These are phyloP conservation scores for Bilobella aurantiaca DNA, from an alignment of 1,140 invertebrate genomes.

Conservation along the genomic window DNA sequence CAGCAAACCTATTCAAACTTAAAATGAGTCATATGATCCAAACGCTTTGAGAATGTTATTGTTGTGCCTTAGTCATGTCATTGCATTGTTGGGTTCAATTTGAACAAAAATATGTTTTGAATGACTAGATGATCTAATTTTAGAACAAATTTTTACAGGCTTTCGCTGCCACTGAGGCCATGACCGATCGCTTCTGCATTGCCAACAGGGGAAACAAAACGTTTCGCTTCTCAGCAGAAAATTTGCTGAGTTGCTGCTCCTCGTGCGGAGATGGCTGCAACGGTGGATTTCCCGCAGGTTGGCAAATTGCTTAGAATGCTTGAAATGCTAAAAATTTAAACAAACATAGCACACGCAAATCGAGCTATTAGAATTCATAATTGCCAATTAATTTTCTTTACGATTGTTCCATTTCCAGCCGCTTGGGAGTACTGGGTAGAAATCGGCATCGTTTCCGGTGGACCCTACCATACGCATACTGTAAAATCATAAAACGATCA, in stretches of 20 bases:
- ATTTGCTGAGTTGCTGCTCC: conserved; percentile 71
- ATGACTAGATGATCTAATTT: too few relatives aligned
- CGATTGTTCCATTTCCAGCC: conserved; percentile 37
- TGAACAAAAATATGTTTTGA: too few relatives aligned
- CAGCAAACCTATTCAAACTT: too few relatives aligned
- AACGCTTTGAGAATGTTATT: too few relatives aligned
- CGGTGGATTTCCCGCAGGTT: conserved; percentile 71
- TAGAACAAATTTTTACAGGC: conserved; percentile 56
- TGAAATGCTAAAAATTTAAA: too few relatives aligned
- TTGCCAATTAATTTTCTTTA: too few relatives aligned
- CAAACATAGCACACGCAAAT: too few relatives aligned
- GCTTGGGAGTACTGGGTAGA: conserved; percentile 78
- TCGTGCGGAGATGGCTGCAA: conserved; percentile 50
- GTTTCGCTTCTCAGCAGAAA: conserved; percentile 71
- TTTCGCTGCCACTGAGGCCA: conserved; percentile 85
- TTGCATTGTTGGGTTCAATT: not conserved
- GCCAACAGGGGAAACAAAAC: conserved; percentile 61
- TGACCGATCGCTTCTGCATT: conserved; percentile 76
- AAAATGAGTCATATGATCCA: not conserved
- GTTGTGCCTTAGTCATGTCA: not conserved
- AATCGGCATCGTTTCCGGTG: conserved; percentile 71
- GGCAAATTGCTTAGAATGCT: conserved; percentile 48
- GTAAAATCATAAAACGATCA: too few relatives aligned
- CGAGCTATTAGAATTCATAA: too few relatives aligned
- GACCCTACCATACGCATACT: conserved; percentile 59